These are phyloP conservation scores for Seriola quinqueradiata DNA, from an alignment of 2,113 vertebrate species.

Conservation along the genomic window DNA sequence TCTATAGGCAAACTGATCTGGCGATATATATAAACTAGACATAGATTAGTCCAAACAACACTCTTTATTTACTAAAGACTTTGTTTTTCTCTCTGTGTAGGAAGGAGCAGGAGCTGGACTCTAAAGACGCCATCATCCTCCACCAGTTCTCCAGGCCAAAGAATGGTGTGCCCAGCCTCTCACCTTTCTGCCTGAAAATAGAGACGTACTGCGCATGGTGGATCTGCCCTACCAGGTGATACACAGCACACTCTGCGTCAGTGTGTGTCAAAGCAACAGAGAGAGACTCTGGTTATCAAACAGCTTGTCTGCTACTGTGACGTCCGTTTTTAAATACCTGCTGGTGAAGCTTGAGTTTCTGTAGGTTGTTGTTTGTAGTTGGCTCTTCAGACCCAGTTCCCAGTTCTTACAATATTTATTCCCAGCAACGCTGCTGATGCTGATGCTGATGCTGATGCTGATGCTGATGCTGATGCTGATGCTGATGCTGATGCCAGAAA, in stretches of 20 bases:
- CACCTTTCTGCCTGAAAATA: conserved; percentile 97
- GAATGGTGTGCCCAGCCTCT: conserved; percentile 94
- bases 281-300: background rate
- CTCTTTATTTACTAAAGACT: background rate
- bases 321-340: background rate
- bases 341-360: background rate
- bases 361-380: background rate
- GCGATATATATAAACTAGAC: background rate
- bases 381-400: background rate
- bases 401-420: background rate
- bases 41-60: background rate
- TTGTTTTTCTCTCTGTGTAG: conserved; percentile 72
- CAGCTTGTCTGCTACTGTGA: background rate
- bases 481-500: background rate
- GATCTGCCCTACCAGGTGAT: conserved; percentile 98
- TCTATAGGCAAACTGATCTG: background rate
- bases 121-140: conserved; percentile 97
- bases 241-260: background rate
- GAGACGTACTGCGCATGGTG: conserved; percentile 98
- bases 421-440: background rate
- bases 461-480: background rate
- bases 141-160: conserved; percentile 98
- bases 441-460: background rate
- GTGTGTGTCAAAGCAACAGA: background rate
- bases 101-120: conserved; percentile 97